Conservation (phyloP, 2,113 vertebrate genomes). For the Oreochromis niloticus region DNA sequence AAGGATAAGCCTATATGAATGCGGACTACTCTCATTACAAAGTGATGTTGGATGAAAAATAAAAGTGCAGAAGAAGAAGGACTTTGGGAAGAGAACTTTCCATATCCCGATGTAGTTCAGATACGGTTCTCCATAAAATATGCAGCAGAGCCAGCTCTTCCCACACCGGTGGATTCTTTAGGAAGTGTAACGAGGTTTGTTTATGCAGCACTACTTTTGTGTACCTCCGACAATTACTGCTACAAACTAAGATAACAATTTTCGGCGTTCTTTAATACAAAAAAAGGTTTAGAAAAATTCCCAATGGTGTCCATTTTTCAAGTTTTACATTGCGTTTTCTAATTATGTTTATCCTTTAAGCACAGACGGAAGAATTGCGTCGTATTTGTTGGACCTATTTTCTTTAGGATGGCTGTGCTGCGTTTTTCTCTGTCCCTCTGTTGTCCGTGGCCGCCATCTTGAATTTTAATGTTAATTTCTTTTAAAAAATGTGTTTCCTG, state of each 20-base stretch:
- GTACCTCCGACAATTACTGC: constrained; percentile 53
- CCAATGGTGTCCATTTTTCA: rapidly evolving
- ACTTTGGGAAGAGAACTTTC: not conserved
- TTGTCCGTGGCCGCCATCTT: constrained; percentile 75
- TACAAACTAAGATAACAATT: not conserved
- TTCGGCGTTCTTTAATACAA: too few relatives aligned
- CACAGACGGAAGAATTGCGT: not conserved
- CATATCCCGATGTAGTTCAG: not conserved
- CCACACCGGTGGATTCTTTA: constrained; percentile 16
- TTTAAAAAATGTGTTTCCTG: constrained; percentile 63
- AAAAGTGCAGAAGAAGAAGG: not conserved
- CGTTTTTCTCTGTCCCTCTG: constrained; percentile 57
- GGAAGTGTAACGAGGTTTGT: constrained; percentile 61
- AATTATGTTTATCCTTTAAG: not conserved
- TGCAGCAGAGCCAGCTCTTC: not conserved
- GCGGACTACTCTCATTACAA: not conserved
- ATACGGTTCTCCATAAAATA: not conserved
- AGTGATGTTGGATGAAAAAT: not conserved
- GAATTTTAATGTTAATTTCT: constrained; percentile 80
- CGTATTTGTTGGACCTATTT: constrained; percentile 64
- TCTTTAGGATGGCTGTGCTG: constrained; percentile 63
- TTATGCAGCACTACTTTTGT: constrained; percentile 72
- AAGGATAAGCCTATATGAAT: not conserved
- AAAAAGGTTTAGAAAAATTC: not conserved
- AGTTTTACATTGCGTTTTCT: not conserved